Percentiles rank a stretch among this genome's conserved stretches.
These are phyloP conservation scores for Nowickia ferox DNA, from an alignment of 2,888 invertebrate species.

Conservation along the genomic window DNA sequence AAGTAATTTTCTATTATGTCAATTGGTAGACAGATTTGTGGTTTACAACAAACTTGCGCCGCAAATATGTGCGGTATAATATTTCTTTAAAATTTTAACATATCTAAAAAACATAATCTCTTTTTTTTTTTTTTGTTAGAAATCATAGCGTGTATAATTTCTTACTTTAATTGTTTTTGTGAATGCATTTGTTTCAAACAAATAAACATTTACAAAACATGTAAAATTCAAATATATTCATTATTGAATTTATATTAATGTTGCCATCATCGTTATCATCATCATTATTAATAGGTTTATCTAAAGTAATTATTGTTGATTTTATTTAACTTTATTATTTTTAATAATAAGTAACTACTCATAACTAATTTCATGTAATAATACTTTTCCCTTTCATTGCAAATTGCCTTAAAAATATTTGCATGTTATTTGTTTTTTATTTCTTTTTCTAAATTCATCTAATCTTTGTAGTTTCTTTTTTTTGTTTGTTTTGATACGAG, in stretches of 20 bases:
- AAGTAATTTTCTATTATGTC: neutral
- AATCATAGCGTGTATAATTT: neutral
- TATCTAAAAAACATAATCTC: neutral
- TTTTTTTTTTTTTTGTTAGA: neutral
- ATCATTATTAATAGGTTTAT: constrained; percentile 38
- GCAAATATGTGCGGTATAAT: too few species aligned
- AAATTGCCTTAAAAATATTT: constrained; percentile 41
- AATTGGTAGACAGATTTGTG: constrained; percentile 27
- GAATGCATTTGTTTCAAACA: constrained; percentile 25
- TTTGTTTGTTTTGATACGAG: neutral
- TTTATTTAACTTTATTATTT: constrained; percentile 25
- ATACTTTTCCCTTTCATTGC: constrained; percentile 25
- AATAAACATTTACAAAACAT: constrained; percentile 50
- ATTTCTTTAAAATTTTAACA: too few species aligned
- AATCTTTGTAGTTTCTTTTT: neutral
- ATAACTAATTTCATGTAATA: constrained; percentile 3
- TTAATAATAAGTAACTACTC: constrained; percentile 13
- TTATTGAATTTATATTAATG: neutral
- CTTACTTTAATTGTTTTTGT: constrained; percentile 2
- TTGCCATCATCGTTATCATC: neutral
- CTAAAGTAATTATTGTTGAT: constrained; percentile 66
- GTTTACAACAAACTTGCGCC: constrained; percentile 33
- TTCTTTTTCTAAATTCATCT: constrained; percentile 16
- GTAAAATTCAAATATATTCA: neutral
- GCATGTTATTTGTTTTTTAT: neutral